These are phyloP conservation scores for Pipistrellus pipistrellus DNA, from an alignment of 2,797 vertebrate species.

Conservation along the genomic window DNA sequence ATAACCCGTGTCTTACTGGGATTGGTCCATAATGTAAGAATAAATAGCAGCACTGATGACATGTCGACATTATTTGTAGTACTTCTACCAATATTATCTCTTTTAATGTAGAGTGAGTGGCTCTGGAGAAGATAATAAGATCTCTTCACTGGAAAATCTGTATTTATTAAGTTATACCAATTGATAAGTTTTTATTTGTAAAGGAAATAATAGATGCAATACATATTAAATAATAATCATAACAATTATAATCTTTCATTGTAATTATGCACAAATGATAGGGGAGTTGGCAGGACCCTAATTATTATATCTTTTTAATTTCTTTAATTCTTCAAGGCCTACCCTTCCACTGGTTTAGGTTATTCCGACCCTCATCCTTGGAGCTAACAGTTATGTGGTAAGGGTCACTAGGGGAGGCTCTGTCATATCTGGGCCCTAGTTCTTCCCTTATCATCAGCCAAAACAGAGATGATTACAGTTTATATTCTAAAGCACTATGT, in stretches of 20 bases:
- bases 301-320: not conserved
- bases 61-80: fast-evolving
- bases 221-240: not conserved
- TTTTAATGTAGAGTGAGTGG: not conserved
- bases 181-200: conserved; percentile 14
- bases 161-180: not conserved
- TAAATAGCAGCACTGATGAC: not conserved
- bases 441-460: not conserved
- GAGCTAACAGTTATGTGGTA: not conserved
- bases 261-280: not conserved
- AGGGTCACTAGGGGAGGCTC: not conserved
- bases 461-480: not conserved
- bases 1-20: not conserved
- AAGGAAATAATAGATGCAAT: not conserved
- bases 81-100: not conserved
- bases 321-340: not conserved
- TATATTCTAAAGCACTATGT: not conserved
- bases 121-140: not conserved
- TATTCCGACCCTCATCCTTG: not conserved
- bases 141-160: not conserved
- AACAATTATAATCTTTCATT: not conserved
- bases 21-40: not conserved
- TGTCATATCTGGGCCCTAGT: not conserved
- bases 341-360: not conserved
- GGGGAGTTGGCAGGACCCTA: not conserved